Evolutionary conservation across 37 sponge, comb jelly and placozoan genomes (phyloP).

Genomic region (Eunapius fragilis): DNA sequence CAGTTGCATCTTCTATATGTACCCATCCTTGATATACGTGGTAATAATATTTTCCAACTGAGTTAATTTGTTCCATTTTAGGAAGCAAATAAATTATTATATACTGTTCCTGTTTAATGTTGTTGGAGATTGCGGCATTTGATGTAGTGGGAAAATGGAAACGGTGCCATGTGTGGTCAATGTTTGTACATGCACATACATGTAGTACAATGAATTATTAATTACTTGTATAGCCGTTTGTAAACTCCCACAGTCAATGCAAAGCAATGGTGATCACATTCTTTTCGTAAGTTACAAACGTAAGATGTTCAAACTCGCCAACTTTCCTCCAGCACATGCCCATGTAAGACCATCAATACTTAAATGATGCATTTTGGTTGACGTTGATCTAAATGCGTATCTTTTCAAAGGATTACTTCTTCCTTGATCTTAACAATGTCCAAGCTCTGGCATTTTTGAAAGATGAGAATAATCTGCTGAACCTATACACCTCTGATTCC

Average conservation of each 20-base stretch:
- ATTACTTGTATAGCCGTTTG: too few species aligned
- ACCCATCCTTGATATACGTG: too few species aligned
- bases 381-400: background rate
- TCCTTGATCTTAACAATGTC: conserved; percentile 2
- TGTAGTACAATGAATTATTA: too few species aligned
- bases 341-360: background rate
- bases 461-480: conserved; percentile 40
- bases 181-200: too few species aligned
- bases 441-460: conserved; percentile 73
- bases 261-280: background rate
- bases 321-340: conserved; percentile 32
- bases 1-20: too few species aligned
- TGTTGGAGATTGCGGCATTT: too few species aligned
- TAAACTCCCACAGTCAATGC: conserved; percentile 17
- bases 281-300: conserved; percentile 52
- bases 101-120: too few species aligned
- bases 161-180: too few species aligned
- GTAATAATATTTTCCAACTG: too few species aligned
- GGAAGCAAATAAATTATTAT: too few species aligned
- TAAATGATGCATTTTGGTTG: background rate
- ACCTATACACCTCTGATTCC: conserved; percentile 78
- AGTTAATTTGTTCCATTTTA: too few species aligned
- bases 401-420: background rate
- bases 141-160: too few species aligned
- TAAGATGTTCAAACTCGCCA: conserved; percentile 25